Conservation (phyloP, 2,888 invertebrate species). For the Brachyptera risi region DNA sequence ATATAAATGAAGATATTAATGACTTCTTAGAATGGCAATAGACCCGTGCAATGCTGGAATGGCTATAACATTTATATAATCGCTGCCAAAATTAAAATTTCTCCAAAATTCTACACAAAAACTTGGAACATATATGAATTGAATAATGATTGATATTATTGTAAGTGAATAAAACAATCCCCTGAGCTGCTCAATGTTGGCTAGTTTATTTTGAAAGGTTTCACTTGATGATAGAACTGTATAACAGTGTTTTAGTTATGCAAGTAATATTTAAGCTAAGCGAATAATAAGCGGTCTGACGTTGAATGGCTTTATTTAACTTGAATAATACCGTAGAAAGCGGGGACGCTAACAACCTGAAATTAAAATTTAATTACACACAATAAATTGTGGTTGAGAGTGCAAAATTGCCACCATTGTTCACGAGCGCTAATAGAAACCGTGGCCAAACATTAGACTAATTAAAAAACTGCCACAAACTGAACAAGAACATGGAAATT, state of each 20-base stretch:
- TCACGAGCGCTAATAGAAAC: slow-evolving; percentile 16
- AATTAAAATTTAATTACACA: slow-evolving; percentile 48
- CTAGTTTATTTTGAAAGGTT: no score
- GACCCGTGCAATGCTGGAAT: no score
- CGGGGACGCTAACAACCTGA: slow-evolving; percentile 36
- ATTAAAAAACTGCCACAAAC: slow-evolving; percentile 21
- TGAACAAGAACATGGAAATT: slow-evolving; percentile 17
- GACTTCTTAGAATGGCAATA: no score
- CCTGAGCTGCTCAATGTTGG: no score
- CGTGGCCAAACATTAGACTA: slow-evolving; percentile 18
- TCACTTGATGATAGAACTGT: not conserved
- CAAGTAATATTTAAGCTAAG: slow-evolving; percentile 8
- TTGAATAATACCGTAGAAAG: slow-evolving; percentile 24
- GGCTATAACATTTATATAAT: no score
- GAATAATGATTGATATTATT: no score
- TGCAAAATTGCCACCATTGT: slow-evolving; percentile 10
- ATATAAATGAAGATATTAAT: no score
- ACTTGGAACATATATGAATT: no score
- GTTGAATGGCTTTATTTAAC: slow-evolving; percentile 18
- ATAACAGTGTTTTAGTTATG: not conserved
- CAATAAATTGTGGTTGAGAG: slow-evolving; percentile 41
- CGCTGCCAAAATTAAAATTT: no score
- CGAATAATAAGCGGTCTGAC: slow-evolving; percentile 20
- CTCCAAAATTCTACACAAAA: no score
- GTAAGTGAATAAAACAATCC: no score